Percentiles rank a stretch among this genome's conserved stretches.
Evolutionary conservation across 2,113 vertebrate genomes (phyloP).

Genomic region (Falco punctatus): DNA sequence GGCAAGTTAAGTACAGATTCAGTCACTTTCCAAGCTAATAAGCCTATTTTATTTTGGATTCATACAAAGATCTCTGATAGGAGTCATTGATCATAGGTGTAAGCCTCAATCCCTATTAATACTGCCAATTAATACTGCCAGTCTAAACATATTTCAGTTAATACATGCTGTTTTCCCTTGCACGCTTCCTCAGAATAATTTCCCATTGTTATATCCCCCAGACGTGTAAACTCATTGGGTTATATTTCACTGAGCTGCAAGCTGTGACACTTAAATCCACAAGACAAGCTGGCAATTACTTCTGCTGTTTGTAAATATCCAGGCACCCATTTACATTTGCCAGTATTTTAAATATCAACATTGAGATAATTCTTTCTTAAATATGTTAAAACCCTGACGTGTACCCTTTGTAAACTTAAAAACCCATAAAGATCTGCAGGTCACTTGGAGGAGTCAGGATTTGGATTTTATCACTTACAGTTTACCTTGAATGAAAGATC

Average conservation of each 20-base stretch:
- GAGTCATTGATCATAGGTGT: not conserved
- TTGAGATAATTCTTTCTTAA: constrained; percentile 27
- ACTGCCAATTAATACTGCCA: constrained; percentile 1
- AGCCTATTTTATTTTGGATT: not conserved
- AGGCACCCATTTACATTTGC: not conserved
- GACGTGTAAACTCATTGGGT: not conserved
- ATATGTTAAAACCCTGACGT: not conserved
- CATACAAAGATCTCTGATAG: not conserved
- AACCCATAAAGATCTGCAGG: not conserved
- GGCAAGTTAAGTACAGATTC: not conserved
- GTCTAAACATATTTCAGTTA: constrained; percentile 28
- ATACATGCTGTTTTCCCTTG: constrained; percentile 1
- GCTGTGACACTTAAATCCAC: constrained; percentile 17
- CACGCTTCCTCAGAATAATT: not conserved
- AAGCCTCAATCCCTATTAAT: not conserved
- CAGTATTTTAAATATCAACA: constrained; percentile 37
- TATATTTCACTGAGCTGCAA: constrained; percentile 31
- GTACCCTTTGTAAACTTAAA: not conserved
- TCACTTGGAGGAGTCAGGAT: not conserved
- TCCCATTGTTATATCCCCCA: constrained; percentile 41
- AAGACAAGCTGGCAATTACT: constrained; percentile 1
- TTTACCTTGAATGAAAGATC: not conserved
- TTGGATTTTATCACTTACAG: not conserved
- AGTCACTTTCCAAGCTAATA: not conserved
- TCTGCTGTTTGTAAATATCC: constrained; percentile 50